A percentile compares a stretch with the other conserved stretches of the same genome.
Evolutionary conservation across 2,797 vertebrate genomes (phyloP).

Genomic region (Chiroxiphia lanceolata): DNA sequence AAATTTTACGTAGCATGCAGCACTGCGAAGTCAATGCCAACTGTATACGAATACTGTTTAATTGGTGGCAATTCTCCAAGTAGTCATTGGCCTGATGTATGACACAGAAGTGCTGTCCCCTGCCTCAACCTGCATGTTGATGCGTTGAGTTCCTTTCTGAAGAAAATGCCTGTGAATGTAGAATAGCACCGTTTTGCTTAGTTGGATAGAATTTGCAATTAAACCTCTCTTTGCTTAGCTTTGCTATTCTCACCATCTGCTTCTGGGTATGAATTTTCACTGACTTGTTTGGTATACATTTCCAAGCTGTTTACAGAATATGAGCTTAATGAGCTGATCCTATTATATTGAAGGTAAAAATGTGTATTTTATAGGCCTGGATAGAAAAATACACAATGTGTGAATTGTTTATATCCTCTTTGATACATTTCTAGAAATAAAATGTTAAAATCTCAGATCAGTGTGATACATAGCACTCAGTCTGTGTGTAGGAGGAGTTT

Average conservation of each 20-base stretch:
- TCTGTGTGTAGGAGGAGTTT: not conserved
- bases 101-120: constrained; percentile 28
- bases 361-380: constrained; percentile 11
- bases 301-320: constrained; percentile 62
- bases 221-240: constrained; percentile 60
- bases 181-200: constrained; percentile 20
- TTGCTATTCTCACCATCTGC: constrained; percentile 68
- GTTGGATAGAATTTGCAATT: constrained; percentile 50
- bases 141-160: not conserved
- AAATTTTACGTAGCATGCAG: constrained; percentile 51
- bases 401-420: not conserved
- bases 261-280: constrained; percentile 62
- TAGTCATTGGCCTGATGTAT: constrained; percentile 46
- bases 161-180: constrained; percentile 3
- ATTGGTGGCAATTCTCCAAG: constrained; percentile 59
- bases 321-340: constrained; percentile 51
- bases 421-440: not conserved
- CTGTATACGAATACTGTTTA: constrained; percentile 21
- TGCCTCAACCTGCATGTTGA: not conserved
- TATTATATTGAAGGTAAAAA: constrained; percentile 50
- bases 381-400: not conserved
- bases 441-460: not conserved
- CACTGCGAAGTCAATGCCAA: constrained; percentile 28
- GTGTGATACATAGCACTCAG: not conserved
- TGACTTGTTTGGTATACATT: constrained; percentile 60